Base-by-base conservation (phyloP, 2,797 vertebrate genomes). In the Margarornis squamiger region DNA sequence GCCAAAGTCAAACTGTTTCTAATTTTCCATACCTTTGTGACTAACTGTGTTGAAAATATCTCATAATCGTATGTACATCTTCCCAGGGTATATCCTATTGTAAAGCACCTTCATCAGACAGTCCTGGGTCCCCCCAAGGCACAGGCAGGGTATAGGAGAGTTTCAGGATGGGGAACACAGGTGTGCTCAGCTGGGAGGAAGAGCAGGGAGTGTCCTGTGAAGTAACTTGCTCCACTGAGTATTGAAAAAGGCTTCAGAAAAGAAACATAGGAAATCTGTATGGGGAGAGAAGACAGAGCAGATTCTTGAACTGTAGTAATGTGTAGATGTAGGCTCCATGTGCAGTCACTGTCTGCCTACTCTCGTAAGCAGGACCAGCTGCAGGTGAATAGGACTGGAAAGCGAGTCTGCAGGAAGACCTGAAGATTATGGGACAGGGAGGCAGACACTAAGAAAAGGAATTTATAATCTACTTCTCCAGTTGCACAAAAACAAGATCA, bases 291-390 rank as follows among this genome's bases (percentile, higher is more conserved):
- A 1, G 24, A 32, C 36, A 80, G 55, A 67, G n/a, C 4, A 52
- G 14, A 30, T 65, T 73, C 7, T 34, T 12, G 2, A 46, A 17
- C 21, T 45, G 26, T n/a, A 24, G 34, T 34, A 30, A 18, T 20
- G 22, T 1, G 0, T 7, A 46, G 36, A 24, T 24, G 26, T 30
- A 71, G 29, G 19, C 11, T 79, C 9, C 1, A 0, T 59, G 6
- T 48, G 21, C 2, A 1, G 49, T 52, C 29, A 10, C 20, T 66
- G 15, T 57, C 49, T 90, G 58, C 32, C 34, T 8, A 3, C 29
- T 78, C 7, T 45, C 21, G 41, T 36, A 46, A 46, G 22, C 30
- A 43, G 72, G 57, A 55, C 24, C 12, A 38, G 30, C 7, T 49
- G 41, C 26, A 70, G 22, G 19, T 46, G 32, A 71, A 39, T 13